Evolutionary conservation across 2,888 invertebrate species (phyloP), one percentile per base, ranked within the genome.

Genomic region (Drosophila atripex): DNA sequence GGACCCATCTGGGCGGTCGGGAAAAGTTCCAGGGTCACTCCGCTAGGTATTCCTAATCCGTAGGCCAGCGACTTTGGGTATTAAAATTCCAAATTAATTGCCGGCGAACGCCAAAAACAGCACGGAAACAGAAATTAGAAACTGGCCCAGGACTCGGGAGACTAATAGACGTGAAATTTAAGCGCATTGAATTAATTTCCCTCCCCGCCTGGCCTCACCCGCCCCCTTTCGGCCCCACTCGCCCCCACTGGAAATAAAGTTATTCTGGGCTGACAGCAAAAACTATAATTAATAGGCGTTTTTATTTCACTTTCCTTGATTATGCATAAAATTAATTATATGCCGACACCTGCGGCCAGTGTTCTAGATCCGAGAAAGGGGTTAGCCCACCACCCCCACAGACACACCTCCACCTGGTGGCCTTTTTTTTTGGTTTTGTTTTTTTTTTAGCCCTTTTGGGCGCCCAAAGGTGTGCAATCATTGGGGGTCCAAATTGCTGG

Each of bases 101-200:
- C 78, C 53, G 70, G 61, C 77, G 56, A 71, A 73, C 73, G 73
- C 61, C 75, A 77, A 65, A 61, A 63, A 71, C 82, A 80, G 57
- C 54, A 80, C 73, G 76, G 87, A 84, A 86, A 84, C 73, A 71
- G 87, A 80, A 86, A 86, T 84, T 86, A 86, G 80, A 73, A 86
- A 73, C 73, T 69, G 58, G 79, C 72, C 53, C 57, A 58, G 72
- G 63, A 75, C 78, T 77, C 86, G 50, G 53, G 73, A 86, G 88
- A 82, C 88, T 86, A 87, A 86, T 87, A 87, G 86, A 83, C 83
- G 83, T 86, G 83, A 84, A 84, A 84, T 84, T 87, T 87, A 88
- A 88, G 83, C 86, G 84, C 88, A 77, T 86, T 86, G 88, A 86
- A 88, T 84, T 86, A 86, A 86, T 86, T 86, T 73, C 47, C 58